A percentile compares a stretch with the other conserved stretches of the same genome.
phyloP scores from a whole-genome alignment of 2,888 invertebrate genomes.

The Drosophila vallismaia region DNA sequence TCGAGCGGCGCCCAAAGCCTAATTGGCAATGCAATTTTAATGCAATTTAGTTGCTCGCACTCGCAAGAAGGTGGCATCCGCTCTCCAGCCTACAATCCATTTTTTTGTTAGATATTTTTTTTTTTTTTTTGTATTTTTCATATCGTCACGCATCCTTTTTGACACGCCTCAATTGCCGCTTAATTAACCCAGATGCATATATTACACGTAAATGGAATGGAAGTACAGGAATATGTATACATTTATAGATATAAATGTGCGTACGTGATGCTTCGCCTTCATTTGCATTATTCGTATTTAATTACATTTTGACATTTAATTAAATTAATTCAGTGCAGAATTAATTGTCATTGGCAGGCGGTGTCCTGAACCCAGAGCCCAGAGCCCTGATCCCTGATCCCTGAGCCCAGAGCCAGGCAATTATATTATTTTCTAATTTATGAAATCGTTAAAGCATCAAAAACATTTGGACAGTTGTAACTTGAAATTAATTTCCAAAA shows the following conservation, averaged over 20 bases:
- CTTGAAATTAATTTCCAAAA: constrained; percentile 1
- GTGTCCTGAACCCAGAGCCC: constrained; percentile 1
- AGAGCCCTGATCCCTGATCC: no score
- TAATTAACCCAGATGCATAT: constrained; percentile 80
- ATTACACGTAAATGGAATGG: constrained; percentile 55
- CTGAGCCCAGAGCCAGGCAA: neutral
- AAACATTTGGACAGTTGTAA: neutral
- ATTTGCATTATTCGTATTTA: constrained; percentile 71
- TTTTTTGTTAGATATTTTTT: neutral
- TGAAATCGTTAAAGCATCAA: neutral
- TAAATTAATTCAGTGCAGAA: constrained; percentile 73
- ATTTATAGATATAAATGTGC: neutral
- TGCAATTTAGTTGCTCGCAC: constrained; percentile 51
- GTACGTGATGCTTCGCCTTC: constrained; percentile 58
- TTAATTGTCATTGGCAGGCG: constrained; percentile 66
- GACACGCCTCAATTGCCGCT: constrained; percentile 69
- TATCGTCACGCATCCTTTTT: constrained; percentile 6
- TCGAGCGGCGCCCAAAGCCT: constrained; percentile 54
- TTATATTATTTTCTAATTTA: constrained; percentile 3
- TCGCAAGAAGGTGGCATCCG: constrained; percentile 31
- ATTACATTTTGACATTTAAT: constrained; percentile 80
- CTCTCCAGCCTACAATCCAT: neutral
- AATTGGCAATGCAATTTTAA: constrained; percentile 60
- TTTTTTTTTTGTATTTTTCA: neutral
- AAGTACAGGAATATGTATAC: constrained; percentile 9